Evolutionary conservation across 1,140 invertebrate species (phyloP).

Genomic region (Sycophaga agraensis): DNA sequence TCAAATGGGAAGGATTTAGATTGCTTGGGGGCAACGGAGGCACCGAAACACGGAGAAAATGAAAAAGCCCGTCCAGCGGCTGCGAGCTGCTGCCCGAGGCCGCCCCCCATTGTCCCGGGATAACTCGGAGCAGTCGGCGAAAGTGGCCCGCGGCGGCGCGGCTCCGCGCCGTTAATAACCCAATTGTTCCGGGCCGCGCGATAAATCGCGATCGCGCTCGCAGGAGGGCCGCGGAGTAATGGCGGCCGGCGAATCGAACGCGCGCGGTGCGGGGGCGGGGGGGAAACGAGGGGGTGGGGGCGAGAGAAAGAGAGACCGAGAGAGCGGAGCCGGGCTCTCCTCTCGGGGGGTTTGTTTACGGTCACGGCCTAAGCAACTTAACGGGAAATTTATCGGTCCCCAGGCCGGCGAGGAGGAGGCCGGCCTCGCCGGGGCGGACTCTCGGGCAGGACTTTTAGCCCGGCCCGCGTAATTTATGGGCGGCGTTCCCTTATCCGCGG

Average conservation of each 20-base stretch:
- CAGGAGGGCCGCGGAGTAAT: too few species aligned
- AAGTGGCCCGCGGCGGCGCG: not conserved
- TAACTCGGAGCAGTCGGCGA: too few species aligned
- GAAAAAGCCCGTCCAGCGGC: too few species aligned
- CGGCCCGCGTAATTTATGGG: slow-evolving; percentile 56
- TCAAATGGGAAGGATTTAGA: too few species aligned
- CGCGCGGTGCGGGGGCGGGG: not conserved
- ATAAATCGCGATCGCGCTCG: too few species aligned
- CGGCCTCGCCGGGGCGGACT: too few species aligned
- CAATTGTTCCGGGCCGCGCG: slow-evolving; percentile 18
- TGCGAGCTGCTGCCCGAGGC: too few species aligned
- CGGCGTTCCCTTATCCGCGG: slow-evolving; percentile 58
- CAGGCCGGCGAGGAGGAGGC: too few species aligned
- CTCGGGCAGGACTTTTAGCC: slow-evolving; percentile 56
- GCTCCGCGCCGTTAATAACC: slow-evolving; percentile 1
- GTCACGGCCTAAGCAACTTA: slow-evolving; percentile 55
- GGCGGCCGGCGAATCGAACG: too few species aligned
- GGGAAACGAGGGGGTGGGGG: not conserved
- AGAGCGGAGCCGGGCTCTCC: not conserved
- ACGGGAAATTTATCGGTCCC: slow-evolving; percentile 59
- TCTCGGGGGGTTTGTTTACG: slow-evolving; percentile 22
- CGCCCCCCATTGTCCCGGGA: too few species aligned
- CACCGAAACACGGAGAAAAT: too few species aligned
- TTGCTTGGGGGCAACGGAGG: too few species aligned
- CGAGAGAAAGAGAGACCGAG: not conserved